Base-by-base conservation (phyloP, 2,797 vertebrate species). In the Triplophysa bombifrons region DNA sequence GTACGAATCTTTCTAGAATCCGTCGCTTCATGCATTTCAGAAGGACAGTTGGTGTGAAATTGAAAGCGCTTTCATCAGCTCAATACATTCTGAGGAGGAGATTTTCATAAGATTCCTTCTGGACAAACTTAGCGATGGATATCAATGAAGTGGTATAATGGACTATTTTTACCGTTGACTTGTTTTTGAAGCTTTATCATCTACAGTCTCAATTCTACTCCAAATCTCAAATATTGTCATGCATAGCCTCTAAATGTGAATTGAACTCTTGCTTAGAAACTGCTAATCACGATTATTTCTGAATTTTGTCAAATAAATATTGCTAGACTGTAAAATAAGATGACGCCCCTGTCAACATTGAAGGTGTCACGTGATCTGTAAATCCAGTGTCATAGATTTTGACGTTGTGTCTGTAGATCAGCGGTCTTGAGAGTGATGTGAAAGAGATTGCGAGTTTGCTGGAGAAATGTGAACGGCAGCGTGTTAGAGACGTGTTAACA, bases 341-440 rank as follows among this genome's bases (percentile, higher is more conserved):
- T 41, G 38, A 41, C 8, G 19, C 1, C 20, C 9, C 20, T 76
- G 41, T 12, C 25, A 61, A 61, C 13, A 30, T 30, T 30, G 27
- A 8, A 44, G 50, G 13, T 14, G 4, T 67, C 16, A 27, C n/a
- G 3, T 67, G 38, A 53, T 4, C 14, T 25, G 63, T 17, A 55
- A 27, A 34, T 63, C 66, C 4, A 44, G n/a, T 12, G 16, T 61
- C 1, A 19, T 10, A 34, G 22, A 55, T 55, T 34, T 44, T 22
- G 13, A 60, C 56, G 13, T 64, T 22, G 11, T 61, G 14, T 68
- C 13, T 74, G 17, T 80, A 95, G 94, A 94, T 94, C 77, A 88
- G 71, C 27, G 91, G 96, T 91, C 83, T 98, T 30, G 96, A 96
- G 90, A 95, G 92, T 74, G 97, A 99, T 87, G 88, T 97, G 83